A percentile compares a stretch with the other conserved stretches of the same genome.
phyloP scores from a whole-genome alignment of 2,113 vertebrate genomes.

The Phoenicopterus ruber region DNA sequence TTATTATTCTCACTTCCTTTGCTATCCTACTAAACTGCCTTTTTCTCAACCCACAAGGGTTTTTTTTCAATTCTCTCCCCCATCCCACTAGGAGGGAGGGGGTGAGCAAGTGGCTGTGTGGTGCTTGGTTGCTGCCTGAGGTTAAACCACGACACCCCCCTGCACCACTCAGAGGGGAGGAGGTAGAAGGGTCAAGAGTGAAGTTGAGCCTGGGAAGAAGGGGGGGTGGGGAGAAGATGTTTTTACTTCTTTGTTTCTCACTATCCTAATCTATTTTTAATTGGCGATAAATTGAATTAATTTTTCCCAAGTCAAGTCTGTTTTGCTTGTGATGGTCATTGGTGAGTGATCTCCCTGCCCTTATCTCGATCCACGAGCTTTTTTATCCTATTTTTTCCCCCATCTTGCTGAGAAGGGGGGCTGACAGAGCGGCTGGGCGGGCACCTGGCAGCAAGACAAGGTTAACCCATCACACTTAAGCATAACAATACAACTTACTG shows the following conservation, averaged over 20 bases:
- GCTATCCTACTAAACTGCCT: no score
- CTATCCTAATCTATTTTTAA: not conserved
- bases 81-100: no score
- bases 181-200: not conserved
- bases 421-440: not conserved
- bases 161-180: not conserved
- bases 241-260: not conserved
- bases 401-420: not conserved
- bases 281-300: not conserved
- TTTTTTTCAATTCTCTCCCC: no score
- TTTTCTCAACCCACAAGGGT: no score
- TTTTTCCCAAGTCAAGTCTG: not conserved
- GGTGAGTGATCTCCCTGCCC: not conserved
- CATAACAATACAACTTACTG: not conserved
- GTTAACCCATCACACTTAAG: not conserved
- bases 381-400: not conserved
- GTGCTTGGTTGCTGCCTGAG: no score
- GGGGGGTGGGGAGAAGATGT: fast-evolving
- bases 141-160: no score
- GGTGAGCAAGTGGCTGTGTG: no score
- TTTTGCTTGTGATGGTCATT: not conserved
- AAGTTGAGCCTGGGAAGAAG: not conserved
- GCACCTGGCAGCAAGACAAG: not conserved
- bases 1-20: no score
- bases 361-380: not conserved